Evolutionary conservation across 2,888 invertebrate genomes (phyloP).

Genomic region (Sabellastarte sp.): DNA sequence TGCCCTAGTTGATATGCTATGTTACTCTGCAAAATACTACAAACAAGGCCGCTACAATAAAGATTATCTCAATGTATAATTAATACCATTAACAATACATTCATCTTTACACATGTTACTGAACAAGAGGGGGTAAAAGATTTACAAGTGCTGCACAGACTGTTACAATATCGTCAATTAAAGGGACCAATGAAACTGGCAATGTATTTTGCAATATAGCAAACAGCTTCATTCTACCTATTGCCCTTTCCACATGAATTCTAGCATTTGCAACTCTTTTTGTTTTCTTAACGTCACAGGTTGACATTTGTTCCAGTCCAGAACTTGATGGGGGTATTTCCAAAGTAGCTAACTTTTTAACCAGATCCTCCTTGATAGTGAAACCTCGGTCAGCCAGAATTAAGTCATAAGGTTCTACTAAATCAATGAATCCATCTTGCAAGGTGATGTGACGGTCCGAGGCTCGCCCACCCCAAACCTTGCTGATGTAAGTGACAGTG

Average conservation of each 20-base stretch:
- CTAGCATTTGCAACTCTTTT: conserved; percentile 28
- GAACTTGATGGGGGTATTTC: conserved; percentile 24
- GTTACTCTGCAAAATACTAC: too few species aligned
- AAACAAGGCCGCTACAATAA: too few species aligned
- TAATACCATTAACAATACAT: too few species aligned
- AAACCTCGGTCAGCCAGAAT: conserved; percentile 33
- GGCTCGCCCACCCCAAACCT: conserved; percentile 24
- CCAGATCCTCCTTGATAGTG: conserved; percentile 21
- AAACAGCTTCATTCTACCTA: conserved; percentile 29
- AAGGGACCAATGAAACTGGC: conserved; percentile 22
- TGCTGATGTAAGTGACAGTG: conserved; percentile 20
- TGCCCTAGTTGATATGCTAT: too few species aligned
- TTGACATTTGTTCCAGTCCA: conserved; percentile 26
- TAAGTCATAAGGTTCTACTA: conserved; percentile 19
- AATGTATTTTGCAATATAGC: conserved; percentile 22
- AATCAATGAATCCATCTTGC: conserved; percentile 20
- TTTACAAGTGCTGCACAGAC: conserved; percentile 27
- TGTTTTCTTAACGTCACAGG: conserved; percentile 21
- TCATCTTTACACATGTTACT: too few species aligned
- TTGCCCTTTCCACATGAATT: conserved; percentile 32
- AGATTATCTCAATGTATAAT: too few species aligned
- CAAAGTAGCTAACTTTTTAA: conserved; percentile 12
- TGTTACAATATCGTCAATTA: conserved; percentile 26
- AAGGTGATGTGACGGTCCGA: conserved; percentile 25
- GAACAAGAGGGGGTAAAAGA: conserved; percentile 19